Base-by-base conservation (phyloP, 2,113 vertebrate species). In the Gnathonemus longibarbis region DNA sequence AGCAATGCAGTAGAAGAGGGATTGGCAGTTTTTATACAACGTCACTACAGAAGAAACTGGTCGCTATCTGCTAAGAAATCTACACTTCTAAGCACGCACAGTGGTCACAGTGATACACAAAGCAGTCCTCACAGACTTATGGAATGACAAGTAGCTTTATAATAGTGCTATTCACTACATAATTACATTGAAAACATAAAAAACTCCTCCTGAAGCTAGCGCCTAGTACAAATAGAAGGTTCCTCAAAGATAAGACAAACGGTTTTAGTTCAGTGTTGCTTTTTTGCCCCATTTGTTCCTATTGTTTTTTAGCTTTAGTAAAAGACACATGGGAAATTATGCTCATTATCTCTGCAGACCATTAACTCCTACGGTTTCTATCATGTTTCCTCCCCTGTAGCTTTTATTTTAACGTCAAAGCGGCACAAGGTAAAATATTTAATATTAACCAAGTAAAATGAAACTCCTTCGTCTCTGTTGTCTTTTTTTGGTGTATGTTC, bases 91-190 rank as follows among this genome's bases (percentile, higher is more conserved):
- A 97, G 97, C 97, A 98, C 98, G 96, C 97, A 98, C 95, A 96
- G 97, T 97, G 97, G 97, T 99, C 98, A 99, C 98, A 99, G 98
- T 99, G 98, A 98, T 97, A 99, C 98, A 99, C 97, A 96, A 97
- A 98, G 98, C 97, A 97, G 97, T 98, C 97, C 95, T 96, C 95
- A 93, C 94, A 97, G 97, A 99, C 97, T 95, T 97, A 98, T 97
- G 98, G 98, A 98, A 99, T 98, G 98, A 99, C 98, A 94, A 97
- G 96, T 97, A 98, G 97, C 97, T 98, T 98, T 92, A 95, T 97
- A 98, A 97, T 97, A 98, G 97, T 97, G 97, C 97, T 97, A 97
- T 97, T 97, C 96, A 98, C 97, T 98, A 98, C 97, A 96, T 96
- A 97, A 91, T 96, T 97, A 99, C 98, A 98, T 97, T 97, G 97